Base-by-base conservation (phyloP, 2,797 vertebrate species). In the Chlorospingus flavigularis region DNA sequence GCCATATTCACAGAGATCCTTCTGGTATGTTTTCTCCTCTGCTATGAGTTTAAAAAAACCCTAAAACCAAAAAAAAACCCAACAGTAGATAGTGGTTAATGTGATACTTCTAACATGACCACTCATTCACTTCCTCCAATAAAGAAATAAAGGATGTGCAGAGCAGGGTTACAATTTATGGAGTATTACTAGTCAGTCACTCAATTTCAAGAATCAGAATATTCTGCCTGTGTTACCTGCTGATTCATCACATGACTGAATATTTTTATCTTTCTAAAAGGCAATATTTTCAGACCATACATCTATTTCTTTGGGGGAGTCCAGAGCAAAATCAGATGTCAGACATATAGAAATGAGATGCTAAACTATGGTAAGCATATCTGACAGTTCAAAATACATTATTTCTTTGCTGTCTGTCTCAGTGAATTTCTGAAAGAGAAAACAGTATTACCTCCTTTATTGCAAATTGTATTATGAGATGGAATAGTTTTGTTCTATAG, bases 401-500 rank as follows among this genome's bases (percentile, higher is more conserved):
- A 58, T 91, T 92, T 87, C 55, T 92, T 70, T 92, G 33, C 31
- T 78, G 30, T 76, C 79, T 42, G 15, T 83, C 88, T 93, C 67
- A 43, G 72, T 77, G 79, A 48, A 54, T 75, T 87, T 80, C 66
- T 78, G 82, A 92, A 85, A 85, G 62, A 76, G 43, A 92, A 94
- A 95, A 95, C 78, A 95, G 76, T 82, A 74, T 87, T 84, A 53
- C 31, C 8, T 82, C 9, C 30, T 88, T 91, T 93, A 86, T 84
- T 89, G 81, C 16, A 92, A 96, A 94, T 94, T 87, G 31, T 63
- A 30, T 62, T 92, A 87, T 13, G 26, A 95, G 17, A 94, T 15
- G 35, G 62, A 87, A 95, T 28, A 62, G 26, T 84, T 86, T 93
- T 91, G 39, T 87, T 92, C 95, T 95, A 53, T 85, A 92, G 30